Conservation (phyloP, 2,888 invertebrate species). For the Acronicta psi region DNA sequence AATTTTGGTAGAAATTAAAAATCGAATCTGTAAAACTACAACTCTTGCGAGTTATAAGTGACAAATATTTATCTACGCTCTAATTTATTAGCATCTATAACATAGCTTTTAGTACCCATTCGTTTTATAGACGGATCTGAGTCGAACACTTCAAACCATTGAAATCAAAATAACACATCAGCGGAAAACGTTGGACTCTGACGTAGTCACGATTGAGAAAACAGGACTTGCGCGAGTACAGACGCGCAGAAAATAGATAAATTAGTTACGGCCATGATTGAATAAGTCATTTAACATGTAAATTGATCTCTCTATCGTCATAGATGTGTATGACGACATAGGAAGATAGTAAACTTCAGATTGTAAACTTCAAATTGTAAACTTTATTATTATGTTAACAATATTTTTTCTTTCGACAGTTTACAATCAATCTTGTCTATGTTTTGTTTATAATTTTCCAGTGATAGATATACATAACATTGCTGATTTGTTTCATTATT, state of each 20-base stretch:
- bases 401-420: too few species aligned
- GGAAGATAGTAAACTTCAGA: background rate
- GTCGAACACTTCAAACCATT: conserved; percentile 25
- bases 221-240: conserved; percentile 19
- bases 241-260: conserved; percentile 9
- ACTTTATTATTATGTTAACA: too few species aligned
- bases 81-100: too few species aligned
- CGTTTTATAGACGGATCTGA: conserved; percentile 5
- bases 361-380: too few species aligned
- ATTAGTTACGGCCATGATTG: background rate
- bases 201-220: conserved; percentile 34
- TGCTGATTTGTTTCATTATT: too few species aligned
- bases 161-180: conserved; percentile 43
- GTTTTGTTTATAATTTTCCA: too few species aligned
- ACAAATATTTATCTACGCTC: too few species aligned
- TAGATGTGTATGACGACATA: background rate
- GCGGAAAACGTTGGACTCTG: conserved; percentile 23
- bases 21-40: too few species aligned
- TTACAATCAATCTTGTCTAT: too few species aligned
- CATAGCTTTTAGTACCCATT: background rate
- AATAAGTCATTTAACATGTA: background rate
- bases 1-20: too few species aligned
- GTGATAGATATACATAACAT: too few species aligned
- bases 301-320: background rate
- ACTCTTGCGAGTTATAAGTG: too few species aligned